These are phyloP conservation scores for Zonotrichia albicollis DNA, from an alignment of 2,797 vertebrate genomes.

Conservation along the genomic window DNA sequence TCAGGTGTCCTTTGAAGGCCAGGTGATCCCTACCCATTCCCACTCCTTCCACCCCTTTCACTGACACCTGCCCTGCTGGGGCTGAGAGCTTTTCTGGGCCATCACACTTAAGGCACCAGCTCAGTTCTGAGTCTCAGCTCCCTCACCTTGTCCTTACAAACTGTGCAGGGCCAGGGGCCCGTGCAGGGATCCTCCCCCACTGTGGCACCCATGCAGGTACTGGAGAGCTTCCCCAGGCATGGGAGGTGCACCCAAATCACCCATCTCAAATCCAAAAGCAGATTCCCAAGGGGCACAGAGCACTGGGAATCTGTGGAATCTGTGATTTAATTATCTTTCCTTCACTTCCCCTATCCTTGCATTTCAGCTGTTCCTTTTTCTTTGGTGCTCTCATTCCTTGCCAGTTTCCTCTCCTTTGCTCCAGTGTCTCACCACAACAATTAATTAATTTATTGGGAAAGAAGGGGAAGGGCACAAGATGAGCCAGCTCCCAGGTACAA, in stretches of 20 bases:
- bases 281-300: background rate
- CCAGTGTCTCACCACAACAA: background rate
- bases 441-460: background rate
- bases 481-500: background rate
- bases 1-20: background rate
- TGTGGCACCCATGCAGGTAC: background rate
- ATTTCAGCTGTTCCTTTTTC: background rate
- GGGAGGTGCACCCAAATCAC: background rate
- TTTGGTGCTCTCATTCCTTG: background rate
- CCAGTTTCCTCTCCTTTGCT: background rate
- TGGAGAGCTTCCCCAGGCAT: rapidly evolving
- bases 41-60: background rate
- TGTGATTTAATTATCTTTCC: background rate
- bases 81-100: background rate
- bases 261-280: background rate
- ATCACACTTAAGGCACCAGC: background rate
- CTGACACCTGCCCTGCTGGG: background rate
- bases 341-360: background rate
- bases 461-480: background rate
- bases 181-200: background rate
- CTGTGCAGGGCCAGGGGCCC: rapidly evolving
- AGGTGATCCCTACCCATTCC: background rate
- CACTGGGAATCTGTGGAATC: background rate
- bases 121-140: background rate
- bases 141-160: background rate